Evolutionary conservation across 1,140 invertebrate genomes (phyloP).

Genomic region (Apocrypta bakeri): DNA sequence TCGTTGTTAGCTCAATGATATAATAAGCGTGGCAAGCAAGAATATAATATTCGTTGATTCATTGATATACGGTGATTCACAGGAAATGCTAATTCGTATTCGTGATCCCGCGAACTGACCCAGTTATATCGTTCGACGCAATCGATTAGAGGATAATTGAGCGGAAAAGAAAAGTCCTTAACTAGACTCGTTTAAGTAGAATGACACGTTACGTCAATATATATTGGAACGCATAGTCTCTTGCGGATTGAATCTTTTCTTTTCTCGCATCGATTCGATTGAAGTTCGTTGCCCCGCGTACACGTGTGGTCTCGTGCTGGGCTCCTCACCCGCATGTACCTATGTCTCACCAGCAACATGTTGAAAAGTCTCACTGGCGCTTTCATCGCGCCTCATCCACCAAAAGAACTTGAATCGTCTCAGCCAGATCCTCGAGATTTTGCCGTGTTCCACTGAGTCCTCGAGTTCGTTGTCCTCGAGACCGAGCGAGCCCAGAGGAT

Average conservation of each 20-base stretch:
- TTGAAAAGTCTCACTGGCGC: slow-evolving; percentile 87
- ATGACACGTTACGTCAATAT: no score
- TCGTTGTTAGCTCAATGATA: neutral
- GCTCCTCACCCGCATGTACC: slow-evolving; percentile 67
- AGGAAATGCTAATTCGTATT: neutral
- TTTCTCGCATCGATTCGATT: neutral
- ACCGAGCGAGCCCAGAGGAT: slow-evolving; percentile 83
- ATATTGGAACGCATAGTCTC: no score
- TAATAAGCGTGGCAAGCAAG: neutral
- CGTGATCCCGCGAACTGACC: neutral
- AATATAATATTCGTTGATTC: neutral
- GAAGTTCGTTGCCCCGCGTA: no score
- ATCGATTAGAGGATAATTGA: slow-evolving; percentile 9
- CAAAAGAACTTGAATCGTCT: slow-evolving; percentile 86
- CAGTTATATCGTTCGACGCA: slow-evolving; percentile 10
- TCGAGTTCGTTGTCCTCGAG: slow-evolving; percentile 78
- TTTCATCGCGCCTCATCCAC: slow-evolving; percentile 86
- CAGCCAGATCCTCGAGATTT: slow-evolving; percentile 79
- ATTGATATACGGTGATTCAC: neutral
- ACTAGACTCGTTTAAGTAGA: neutral
- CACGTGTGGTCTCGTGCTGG: slow-evolving; percentile 30
- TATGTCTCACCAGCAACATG: slow-evolving; percentile 84
- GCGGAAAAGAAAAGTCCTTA: neutral
- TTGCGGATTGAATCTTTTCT: no score
- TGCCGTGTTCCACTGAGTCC: slow-evolving; percentile 70